phyloP scores from a whole-genome alignment of 2,888 invertebrate species.

The Lasioglossum leucozonium region DNA sequence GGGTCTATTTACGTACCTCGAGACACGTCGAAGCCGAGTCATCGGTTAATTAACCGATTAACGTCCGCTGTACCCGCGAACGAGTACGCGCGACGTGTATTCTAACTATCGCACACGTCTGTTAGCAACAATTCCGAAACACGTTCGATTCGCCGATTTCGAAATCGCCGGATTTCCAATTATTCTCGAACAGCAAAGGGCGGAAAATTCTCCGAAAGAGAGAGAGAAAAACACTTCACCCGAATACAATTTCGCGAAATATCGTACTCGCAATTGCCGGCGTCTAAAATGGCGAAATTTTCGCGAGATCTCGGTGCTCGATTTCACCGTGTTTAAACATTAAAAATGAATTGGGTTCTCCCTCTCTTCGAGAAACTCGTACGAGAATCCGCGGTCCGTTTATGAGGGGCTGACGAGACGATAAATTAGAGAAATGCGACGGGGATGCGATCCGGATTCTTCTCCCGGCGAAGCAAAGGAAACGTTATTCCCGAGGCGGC shows the following conservation, averaged over 20 bases:
- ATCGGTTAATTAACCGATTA: slow-evolving; percentile 7
- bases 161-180: background rate
- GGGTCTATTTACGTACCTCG: background rate
- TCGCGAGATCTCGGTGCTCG: too few relatives aligned
- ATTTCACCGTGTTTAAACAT: background rate
- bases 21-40: slow-evolving; percentile 5
- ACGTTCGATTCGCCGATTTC: background rate
- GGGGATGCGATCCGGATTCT: background rate
- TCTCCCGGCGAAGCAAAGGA: background rate
- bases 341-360: background rate
- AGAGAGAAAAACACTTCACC: background rate
- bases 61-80: slow-evolving; percentile 5
- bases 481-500: background rate
- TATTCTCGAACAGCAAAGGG: background rate
- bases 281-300: too few relatives aligned
- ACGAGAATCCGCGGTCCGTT: background rate
- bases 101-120: background rate
- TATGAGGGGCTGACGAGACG: background rate
- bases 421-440: background rate
- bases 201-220: too few relatives aligned
- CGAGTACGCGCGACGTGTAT: background rate
- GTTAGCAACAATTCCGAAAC: background rate
- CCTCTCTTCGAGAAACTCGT: background rate
- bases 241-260: background rate
- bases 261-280: background rate